These are phyloP conservation scores for Picathartes gymnocephalus DNA, from an alignment of 2,113 vertebrate species.

Conservation along the genomic window DNA sequence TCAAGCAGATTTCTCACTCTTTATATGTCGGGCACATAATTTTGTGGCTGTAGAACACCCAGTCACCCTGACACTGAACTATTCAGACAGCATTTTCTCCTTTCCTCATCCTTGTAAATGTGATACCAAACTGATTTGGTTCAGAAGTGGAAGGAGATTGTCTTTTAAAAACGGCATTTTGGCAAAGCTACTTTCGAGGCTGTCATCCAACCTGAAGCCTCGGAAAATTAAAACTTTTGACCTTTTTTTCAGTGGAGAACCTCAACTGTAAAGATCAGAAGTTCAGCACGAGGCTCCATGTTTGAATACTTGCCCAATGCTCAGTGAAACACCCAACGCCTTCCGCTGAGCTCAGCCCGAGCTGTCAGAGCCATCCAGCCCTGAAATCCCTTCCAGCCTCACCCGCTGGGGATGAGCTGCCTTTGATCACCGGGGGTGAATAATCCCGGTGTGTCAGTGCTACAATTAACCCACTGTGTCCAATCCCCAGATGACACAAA, in stretches of 20 bases:
- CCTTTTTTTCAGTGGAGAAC: neutral
- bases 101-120: neutral
- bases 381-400: constrained; percentile 42
- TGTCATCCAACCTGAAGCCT: neutral
- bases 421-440: constrained; percentile 28
- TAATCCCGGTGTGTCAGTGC: neutral
- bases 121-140: neutral
- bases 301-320: neutral
- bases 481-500: neutral
- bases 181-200: neutral
- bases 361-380: neutral
- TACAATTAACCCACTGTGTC: constrained; percentile 43
- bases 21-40: neutral
- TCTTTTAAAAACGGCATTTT: neutral
- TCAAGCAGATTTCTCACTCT: neutral
- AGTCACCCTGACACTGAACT: neutral
- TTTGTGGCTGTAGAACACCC: neutral
- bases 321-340: neutral
- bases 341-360: constrained; percentile 21
- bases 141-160: neutral
- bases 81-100: neutral
- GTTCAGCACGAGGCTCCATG: neutral
- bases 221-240: neutral
- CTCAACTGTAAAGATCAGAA: neutral
- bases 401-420: neutral